Evolutionary conservation across 1,140 invertebrate species (phyloP), one percentile per base, ranked within the genome.

Genomic region (Saxidomus purpurata): DNA sequence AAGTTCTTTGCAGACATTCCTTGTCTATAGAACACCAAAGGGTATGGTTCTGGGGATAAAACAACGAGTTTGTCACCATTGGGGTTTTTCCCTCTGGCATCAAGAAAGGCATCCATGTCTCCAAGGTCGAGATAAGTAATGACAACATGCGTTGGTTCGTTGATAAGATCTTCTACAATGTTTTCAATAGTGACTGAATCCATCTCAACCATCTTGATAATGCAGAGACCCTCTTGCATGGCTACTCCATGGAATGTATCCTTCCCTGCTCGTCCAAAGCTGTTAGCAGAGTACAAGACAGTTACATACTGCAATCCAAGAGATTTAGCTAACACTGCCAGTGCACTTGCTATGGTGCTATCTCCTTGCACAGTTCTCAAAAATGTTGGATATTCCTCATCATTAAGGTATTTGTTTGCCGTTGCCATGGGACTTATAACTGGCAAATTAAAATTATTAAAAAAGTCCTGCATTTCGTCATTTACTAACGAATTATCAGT

Each of bases 291-390:
- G 71, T 93, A 91, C 9, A 95, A 87, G 1, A 93, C 90, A 79
- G 79, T 76, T 0, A 91, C 89, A 89, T 93, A 94, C 34, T 59
- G 84, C 43, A 93, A 90, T 19, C 91, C 91, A 9, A 95, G 84
- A 3, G 89, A 88, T 74, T 93, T 92, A 74, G 89, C 89, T 22
- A 94, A 71, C 59, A 93, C 92, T 22, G 92, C 96, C 91, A 98
- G 97, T 40, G 97, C 97, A 91, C 97, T 96, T 1, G 98, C 97
- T 95, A 98, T 97, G 95, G 97, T 97, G 91, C 97, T 97, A 95
- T 98, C 98, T 0, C 97, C 97, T 59, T 98, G 98, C 13, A 98
- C 97, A 1, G 98, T 98, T 25, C 98, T 96, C 90, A 98, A 96
- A 96, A 98, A 98, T 88, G 97, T 98, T 74, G 97, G 97, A 95